These are phyloP conservation scores for Corythornis vintsioides DNA, from an alignment of 2,113 vertebrate species.

Conservation along the genomic window DNA sequence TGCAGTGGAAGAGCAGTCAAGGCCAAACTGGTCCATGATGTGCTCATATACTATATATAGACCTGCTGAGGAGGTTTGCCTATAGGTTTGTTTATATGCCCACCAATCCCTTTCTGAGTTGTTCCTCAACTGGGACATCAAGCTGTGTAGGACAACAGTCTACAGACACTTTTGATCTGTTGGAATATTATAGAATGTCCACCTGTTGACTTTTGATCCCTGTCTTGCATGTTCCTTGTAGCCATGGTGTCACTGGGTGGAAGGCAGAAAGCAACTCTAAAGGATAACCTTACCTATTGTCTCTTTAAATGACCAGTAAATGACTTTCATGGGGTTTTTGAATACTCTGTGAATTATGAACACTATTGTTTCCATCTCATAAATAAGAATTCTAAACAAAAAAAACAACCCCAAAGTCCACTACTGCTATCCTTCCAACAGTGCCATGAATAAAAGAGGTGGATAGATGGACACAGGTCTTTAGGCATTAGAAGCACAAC, in stretches of 20 bases:
- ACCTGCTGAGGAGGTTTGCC: not conserved
- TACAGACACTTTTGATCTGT: not conserved
- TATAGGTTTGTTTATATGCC: not conserved
- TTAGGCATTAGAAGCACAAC: not conserved
- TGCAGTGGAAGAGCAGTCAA: not conserved
- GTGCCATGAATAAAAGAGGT: not conserved
- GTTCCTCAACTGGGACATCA: not conserved
- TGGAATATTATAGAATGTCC: not conserved
- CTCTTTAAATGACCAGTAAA: not conserved
- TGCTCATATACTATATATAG: rapidly evolving
- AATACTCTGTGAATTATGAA: too few species aligned
- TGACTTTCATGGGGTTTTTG: not conserved
- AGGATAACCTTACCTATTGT: not conserved
- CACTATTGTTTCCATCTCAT: not conserved
- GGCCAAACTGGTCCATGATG: not conserved
- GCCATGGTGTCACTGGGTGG: not conserved
- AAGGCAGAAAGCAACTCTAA: not conserved
- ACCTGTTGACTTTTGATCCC: not conserved
- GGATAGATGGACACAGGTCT: not conserved
- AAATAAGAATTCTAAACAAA: not conserved
- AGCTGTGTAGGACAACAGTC: not conserved
- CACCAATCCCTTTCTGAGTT: rapidly evolving
- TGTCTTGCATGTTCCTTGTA: not conserved
- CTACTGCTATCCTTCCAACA: not conserved
- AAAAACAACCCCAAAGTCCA: not conserved